A percentile compares a stretch with the other conserved stretches of the same genome.
Conservation (phyloP, 2,888 invertebrate species). For the Drosophila mercatorum region DNA sequence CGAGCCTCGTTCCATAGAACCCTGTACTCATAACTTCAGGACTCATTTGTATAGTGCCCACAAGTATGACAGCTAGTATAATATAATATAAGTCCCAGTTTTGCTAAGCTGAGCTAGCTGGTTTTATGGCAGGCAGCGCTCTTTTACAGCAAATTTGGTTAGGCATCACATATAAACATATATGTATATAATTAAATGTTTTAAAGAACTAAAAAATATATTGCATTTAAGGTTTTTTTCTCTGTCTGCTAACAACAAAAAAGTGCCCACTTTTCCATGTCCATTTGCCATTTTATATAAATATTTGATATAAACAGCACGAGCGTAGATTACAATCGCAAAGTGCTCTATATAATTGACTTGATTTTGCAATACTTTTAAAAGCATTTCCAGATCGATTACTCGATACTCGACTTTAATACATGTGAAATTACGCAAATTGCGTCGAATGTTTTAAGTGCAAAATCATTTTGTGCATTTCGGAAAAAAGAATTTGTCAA, state of each 20-base stretch:
- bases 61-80: too few relatives aligned
- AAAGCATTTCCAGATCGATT: not conserved
- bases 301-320: not conserved
- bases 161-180: too few relatives aligned
- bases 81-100: too few relatives aligned
- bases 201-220: too few relatives aligned
- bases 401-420: not conserved
- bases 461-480: constrained; percentile 15
- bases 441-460: constrained; percentile 25
- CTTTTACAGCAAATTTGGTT: too few relatives aligned
- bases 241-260: not conserved
- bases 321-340: not conserved
- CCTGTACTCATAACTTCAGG: too few relatives aligned
- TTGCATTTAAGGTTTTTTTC: not conserved
- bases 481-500: not conserved
- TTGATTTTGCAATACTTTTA: not conserved
- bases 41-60: too few relatives aligned
- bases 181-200: not conserved
- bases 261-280: not conserved
- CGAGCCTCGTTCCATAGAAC: too few relatives aligned
- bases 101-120: too few relatives aligned
- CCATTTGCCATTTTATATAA: not conserved
- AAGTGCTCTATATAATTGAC: not conserved
- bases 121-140: too few relatives aligned
- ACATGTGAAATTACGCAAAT: constrained; percentile 5